Evolutionary conservation across 64 coral and sea anemone species (phyloP).

Genomic region (Stylophora pistillata): DNA sequence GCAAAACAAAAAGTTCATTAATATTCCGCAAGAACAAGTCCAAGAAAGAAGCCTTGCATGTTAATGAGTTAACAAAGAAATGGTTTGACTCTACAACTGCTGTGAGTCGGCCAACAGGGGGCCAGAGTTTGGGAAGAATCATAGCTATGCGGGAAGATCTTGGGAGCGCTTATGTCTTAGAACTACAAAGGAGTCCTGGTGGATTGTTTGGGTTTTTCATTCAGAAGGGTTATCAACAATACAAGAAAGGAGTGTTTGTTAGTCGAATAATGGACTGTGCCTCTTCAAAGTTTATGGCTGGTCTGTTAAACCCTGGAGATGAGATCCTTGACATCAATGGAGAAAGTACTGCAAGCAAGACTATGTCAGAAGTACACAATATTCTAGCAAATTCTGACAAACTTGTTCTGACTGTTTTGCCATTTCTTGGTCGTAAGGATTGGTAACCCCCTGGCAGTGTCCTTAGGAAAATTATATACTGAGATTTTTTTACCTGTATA

Average conservation of each 20-base stretch:
- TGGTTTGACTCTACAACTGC: constrained; percentile 89
- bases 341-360: constrained; percentile 51
- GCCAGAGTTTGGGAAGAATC: constrained; percentile 75
- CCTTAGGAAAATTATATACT: neutral
- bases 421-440: constrained; percentile 80
- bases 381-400: constrained; percentile 85
- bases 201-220: constrained; percentile 93
- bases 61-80: constrained; percentile 83
- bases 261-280: constrained; percentile 86
- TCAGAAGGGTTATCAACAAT: constrained; percentile 87
- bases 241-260: constrained; percentile 71
- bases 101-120: constrained; percentile 82
- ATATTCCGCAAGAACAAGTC: constrained; percentile 64
- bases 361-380: constrained; percentile 80
- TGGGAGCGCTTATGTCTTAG: constrained; percentile 86
- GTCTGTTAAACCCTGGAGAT: constrained; percentile 87
- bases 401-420: constrained; percentile 73
- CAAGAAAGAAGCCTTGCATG: constrained; percentile 56
- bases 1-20: constrained; percentile 49
- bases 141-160: constrained; percentile 72
- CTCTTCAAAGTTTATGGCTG: constrained; percentile 86
- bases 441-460: constrained; percentile 35
- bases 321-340: constrained; percentile 90
- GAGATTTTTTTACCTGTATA: neutral
- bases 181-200: constrained; percentile 72